Evolutionary conservation across 2,888 invertebrate species (phyloP).

Genomic region (Nymphalis c-album): DNA sequence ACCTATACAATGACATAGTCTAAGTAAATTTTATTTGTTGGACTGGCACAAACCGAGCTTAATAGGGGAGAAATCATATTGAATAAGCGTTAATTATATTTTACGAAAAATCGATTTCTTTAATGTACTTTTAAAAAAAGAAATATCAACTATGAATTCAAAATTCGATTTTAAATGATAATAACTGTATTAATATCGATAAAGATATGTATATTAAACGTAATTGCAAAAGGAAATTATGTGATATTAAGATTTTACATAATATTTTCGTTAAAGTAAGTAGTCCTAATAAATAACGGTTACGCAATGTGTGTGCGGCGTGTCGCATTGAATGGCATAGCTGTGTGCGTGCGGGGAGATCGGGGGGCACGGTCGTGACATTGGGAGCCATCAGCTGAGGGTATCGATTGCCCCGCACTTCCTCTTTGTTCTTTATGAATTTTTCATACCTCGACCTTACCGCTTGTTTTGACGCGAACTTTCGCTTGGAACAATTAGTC

Average conservation of each 20-base stretch:
- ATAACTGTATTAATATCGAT: background rate
- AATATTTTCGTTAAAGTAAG: slow-evolving; percentile 4
- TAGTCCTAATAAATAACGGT: slow-evolving; percentile 8
- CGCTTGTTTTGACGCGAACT: slow-evolving; percentile 43
- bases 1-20: no score
- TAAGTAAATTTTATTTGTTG: background rate
- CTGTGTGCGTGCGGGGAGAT: slow-evolving; percentile 37
- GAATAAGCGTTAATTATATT: no score
- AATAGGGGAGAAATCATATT: no score
- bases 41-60: no score
- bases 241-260: background rate
- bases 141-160: no score
- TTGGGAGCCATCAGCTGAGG: slow-evolving; percentile 77
- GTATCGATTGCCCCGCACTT: slow-evolving; percentile 72
- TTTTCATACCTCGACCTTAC: slow-evolving; percentile 58
- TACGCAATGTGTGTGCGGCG: slow-evolving; percentile 28
- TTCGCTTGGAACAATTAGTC: slow-evolving; percentile 12
- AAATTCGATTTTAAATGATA: no score
- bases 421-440: slow-evolving; percentile 73
- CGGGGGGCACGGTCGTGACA: slow-evolving; percentile 68
- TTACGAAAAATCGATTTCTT: no score
- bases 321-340: slow-evolving; percentile 25
- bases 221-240: no score
- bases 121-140: no score
- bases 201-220: no score